Percentiles rank a stretch among this genome's conserved stretches.
Conservation (phyloP, 2,888 invertebrate genomes). For the Cataglyphis altisquamis region DNA sequence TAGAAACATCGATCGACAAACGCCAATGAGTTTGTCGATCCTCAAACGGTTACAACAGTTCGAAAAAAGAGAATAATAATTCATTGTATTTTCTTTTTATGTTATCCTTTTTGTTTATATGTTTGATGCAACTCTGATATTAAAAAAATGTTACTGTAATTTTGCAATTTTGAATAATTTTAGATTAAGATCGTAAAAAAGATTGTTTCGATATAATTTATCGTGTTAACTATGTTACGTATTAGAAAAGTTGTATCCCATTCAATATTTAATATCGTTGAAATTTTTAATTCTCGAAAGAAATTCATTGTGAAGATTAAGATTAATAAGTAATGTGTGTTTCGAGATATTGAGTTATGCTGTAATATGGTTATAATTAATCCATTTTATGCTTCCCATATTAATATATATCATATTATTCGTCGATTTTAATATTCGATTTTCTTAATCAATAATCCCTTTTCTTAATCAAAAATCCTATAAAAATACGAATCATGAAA, state of each 20-base stretch:
- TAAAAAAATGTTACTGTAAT: neutral
- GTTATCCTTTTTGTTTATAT: too few species aligned
- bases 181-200: neutral
- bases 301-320: neutral
- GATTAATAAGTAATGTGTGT: neutral
- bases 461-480: too few species aligned
- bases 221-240: neutral
- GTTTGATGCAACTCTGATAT: neutral
- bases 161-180: neutral
- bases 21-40: neutral
- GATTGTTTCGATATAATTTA: neutral
- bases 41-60: neutral
- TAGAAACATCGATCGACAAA: neutral
- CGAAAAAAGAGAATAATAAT: neutral
- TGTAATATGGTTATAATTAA: too few species aligned
- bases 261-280: neutral
- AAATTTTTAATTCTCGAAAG: neutral
- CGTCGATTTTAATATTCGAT: too few species aligned
- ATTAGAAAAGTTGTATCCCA: neutral
- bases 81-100: neutral
- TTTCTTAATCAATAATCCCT: too few species aligned
- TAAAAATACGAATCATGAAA: too few species aligned
- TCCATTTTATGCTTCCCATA: too few species aligned
- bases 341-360: neutral
- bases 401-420: too few species aligned